Conservation (phyloP, 2,888 invertebrate genomes). For the Caenorhabditis auriculariae region DNA sequence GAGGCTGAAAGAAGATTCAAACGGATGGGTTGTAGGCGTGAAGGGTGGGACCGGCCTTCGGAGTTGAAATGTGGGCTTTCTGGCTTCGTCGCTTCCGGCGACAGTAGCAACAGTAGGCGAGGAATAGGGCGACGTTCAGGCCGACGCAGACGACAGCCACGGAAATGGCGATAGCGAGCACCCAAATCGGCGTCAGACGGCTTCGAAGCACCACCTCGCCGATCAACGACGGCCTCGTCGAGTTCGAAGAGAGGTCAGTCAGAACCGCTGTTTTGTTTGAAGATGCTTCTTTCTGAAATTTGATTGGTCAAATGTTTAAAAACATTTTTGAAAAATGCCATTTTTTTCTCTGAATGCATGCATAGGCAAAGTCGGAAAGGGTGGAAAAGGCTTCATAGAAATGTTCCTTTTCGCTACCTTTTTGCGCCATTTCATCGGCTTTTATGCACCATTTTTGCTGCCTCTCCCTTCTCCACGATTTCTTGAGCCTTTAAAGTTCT, state of each 20-base stretch:
- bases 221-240: background rate
- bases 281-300: background rate
- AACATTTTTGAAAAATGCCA: too few species aligned
- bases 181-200: constrained; percentile 50
- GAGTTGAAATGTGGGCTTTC: constrained; percentile 46
- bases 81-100: constrained; percentile 46
- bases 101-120: constrained; percentile 53
- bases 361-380: too few species aligned
- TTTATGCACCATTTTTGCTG: too few species aligned
- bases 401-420: too few species aligned
- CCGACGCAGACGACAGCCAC: constrained; percentile 55
- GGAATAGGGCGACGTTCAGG: constrained; percentile 43
- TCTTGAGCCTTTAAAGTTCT: too few species aligned
- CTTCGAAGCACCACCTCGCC: background rate
- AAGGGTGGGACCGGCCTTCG: constrained; percentile 49
- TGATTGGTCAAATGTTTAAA: too few species aligned
- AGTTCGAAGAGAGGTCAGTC: background rate
- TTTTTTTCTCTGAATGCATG: too few species aligned
- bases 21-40: constrained; percentile 52
- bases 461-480: too few species aligned
- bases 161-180: constrained; percentile 53
- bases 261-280: background rate
- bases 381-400: too few species aligned
- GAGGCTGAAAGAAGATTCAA: constrained; percentile 1
- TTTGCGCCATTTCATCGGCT: too few species aligned